Conservation (phyloP, 2,888 invertebrate species). For the Pterobdella sp. region DNA sequence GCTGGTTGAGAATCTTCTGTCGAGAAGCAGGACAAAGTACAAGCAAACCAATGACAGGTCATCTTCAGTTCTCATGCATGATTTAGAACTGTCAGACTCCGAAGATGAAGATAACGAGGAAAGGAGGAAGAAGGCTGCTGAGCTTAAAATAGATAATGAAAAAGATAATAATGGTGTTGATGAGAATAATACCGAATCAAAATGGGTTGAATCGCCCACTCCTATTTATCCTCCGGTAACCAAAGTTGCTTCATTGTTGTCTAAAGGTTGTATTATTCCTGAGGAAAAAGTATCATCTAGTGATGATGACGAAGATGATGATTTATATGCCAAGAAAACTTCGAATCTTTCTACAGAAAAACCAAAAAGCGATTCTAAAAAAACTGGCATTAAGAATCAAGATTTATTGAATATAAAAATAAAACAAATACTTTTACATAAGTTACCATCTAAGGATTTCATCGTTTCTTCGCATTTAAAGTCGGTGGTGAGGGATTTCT, state of each 20-base stretch:
- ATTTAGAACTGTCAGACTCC: background rate
- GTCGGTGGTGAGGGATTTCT: slow-evolving; percentile 19
- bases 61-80: background rate
- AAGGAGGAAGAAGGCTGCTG: background rate
- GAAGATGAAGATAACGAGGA: background rate
- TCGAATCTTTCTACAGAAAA: background rate
- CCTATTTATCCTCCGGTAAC: slow-evolving; percentile 6
- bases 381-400: slow-evolving; percentile 16
- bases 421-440: slow-evolving; percentile 10
- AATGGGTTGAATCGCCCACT: background rate
- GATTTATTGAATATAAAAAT: slow-evolving; percentile 13
- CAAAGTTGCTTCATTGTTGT: background rate
- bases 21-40: background rate
- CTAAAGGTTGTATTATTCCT: background rate
- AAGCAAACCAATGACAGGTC: background rate
- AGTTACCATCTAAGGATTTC: slow-evolving; percentile 23
- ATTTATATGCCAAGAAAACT: background rate
- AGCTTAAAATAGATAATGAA: background rate
- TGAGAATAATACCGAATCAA: background rate
- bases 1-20: background rate
- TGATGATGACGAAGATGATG: slow-evolving; percentile 1
- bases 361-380: background rate
- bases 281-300: background rate
- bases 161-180: background rate
- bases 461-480: slow-evolving; percentile 23